Conservation (phyloP, 2,888 invertebrate genomes). For the Plagodis pulveraria region DNA sequence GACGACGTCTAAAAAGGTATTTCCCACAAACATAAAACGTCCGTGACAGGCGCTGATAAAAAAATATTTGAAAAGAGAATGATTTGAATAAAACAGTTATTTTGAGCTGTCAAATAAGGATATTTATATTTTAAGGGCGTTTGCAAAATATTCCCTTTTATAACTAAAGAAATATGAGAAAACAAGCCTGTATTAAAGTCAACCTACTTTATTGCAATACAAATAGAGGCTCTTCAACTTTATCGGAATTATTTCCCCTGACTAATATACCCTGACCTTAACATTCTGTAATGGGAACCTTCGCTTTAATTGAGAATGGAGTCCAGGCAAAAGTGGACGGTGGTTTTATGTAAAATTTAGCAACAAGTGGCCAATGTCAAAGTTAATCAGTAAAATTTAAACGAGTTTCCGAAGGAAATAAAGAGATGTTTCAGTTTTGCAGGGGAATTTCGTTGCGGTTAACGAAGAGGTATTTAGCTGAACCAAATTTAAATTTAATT, state of each 20-base stretch:
- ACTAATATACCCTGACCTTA: constrained; percentile 9
- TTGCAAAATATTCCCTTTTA: constrained; percentile 2
- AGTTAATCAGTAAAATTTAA: constrained; percentile 15
- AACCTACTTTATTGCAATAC: constrained; percentile 1
- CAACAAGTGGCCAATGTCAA: constrained; percentile 29
- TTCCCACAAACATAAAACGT: too few relatives aligned
- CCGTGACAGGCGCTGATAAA: too few relatives aligned
- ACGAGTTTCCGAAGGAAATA: constrained; percentile 5
- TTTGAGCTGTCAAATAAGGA: not conserved
- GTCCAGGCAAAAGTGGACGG: constrained; percentile 10
- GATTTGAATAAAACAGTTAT: not conserved
- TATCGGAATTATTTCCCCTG: constrained; percentile 6
- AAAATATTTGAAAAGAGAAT: too few relatives aligned
- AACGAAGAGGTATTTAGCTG: too few relatives aligned
- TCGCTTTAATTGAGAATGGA: not conserved
- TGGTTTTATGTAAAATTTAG: constrained; percentile 25
- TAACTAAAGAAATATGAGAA: constrained; percentile 1
- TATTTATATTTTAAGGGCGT: too few relatives aligned
- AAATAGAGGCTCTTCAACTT: not conserved
- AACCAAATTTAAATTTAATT: too few relatives aligned
- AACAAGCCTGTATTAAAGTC: not conserved
- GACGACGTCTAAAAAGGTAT: too few relatives aligned
- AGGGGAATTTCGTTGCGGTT: not conserved
- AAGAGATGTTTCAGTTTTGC: constrained; percentile 1
- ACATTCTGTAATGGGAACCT: not conserved